Evolutionary conservation across 1,140 invertebrate genomes (phyloP), one percentile per base, ranked within the genome.

Genomic region (Phenacoccus solenopsis): DNA sequence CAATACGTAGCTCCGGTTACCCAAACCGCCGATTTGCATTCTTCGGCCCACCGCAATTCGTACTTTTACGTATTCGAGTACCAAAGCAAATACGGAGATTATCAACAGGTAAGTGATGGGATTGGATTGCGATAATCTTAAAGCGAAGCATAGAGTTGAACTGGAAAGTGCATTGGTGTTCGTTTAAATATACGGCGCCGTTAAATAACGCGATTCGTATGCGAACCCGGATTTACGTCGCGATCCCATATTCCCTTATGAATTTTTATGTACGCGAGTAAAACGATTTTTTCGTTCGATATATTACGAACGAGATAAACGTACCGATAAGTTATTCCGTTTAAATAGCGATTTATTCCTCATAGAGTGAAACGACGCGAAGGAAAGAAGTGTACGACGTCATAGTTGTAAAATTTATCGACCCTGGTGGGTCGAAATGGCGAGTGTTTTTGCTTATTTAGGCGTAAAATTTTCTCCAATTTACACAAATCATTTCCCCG

Each of bases 61-160:
- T 96, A 90, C 79, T 83, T 96, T 70, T 96, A 94, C 78, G 91
- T 96, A 20, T 95, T 95, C 79, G 90, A 93, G 79, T 95, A 98
- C 79, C 94, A 96, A 77, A 93, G 91, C 0, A 93, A 93, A 77
- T 89, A 88, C 73, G 90, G 91, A 30, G 89, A 94, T 78, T 94
- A 90, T 80, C 90, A 88, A 22, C 90, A 91, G 85, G 90, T 93
- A 82, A 84, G 82, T 25, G 3, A 49, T 9, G 20, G 20, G n/a
- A n/a, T n/a, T n/a, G n/a, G n/a, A n/a, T n/a, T 12, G 10, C 10
- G n/a, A 12, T 12, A 49, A 10, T 49, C 35, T 49, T n/a, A n/a
- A n/a, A n/a, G n/a, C n/a, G n/a, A n/a, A n/a, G n/a, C n/a, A n/a
- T n/a, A n/a, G n/a, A n/a, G n/a, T n/a, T n/a, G n/a, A 49, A 9